Base-by-base conservation (phyloP, 1,140 invertebrate species). In the Adelges cooleyi region DNA sequence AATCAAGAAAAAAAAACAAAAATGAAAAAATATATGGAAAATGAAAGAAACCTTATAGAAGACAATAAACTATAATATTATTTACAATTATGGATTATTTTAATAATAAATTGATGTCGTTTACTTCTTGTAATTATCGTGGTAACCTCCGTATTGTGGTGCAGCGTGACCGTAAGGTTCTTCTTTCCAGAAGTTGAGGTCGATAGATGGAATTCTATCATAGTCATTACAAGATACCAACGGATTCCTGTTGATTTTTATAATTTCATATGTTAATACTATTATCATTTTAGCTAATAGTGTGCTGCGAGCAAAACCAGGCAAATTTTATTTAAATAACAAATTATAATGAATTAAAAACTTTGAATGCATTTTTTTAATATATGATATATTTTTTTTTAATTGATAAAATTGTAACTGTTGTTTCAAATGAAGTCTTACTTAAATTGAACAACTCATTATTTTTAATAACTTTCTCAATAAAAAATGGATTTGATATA, bases 241-340 rank as follows among this genome's bases (percentile, higher is more conserved):
- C 27, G 80, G 80, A 74, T 89, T 89, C 22, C 85, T 89, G 75
- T 29, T n/a, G n/a, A n/a, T n/a, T n/a, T n/a, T n/a, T n/a, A n/a
- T n/a, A n/a, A 79, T n/a, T n/a, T n/a, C n/a, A n/a, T n/a, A n/a
- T n/a, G n/a, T n/a, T n/a, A n/a, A n/a, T n/a, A n/a, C n/a, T n/a
- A n/a, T n/a, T n/a, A n/a, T n/a, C n/a, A n/a, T n/a, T n/a, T n/a
- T n/a, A n/a, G n/a, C n/a, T n/a, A n/a, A n/a, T n/a, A n/a, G n/a
- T n/a, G n/a, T n/a, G n/a, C n/a, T n/a, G n/a, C n/a, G n/a, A n/a
- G n/a, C n/a, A n/a, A n/a, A n/a, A n/a, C n/a, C n/a, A n/a, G n/a
- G n/a, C n/a, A n/a, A n/a, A n/a, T n/a, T n/a, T n/a, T n/a, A n/a
- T n/a, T n/a, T n/a, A n/a, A n/a, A n/a, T n/a, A n/a, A n/a, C n/a